Conservation (phyloP, 1,140 invertebrate genomes). For the Alviniconcha marisindica region DNA sequence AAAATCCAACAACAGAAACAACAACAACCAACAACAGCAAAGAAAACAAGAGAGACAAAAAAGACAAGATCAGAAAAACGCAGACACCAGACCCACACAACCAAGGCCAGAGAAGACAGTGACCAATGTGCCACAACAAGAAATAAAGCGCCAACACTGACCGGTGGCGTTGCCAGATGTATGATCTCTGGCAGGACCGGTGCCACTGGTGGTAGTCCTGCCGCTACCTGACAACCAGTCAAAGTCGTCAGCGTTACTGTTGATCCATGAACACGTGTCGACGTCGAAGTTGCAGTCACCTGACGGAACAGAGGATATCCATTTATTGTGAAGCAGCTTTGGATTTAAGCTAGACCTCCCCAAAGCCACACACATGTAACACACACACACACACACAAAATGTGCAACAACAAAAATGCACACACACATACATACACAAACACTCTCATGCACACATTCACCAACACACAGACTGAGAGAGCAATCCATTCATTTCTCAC, state of each 20-base stretch:
- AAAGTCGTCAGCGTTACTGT: constrained; percentile 84
- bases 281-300: constrained; percentile 52
- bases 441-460: neutral
- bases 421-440: neutral
- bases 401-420: too few species aligned
- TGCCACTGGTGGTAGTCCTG: constrained; percentile 50
- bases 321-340: neutral
- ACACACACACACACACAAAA: too few species aligned
- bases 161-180: constrained; percentile 42
- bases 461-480: neutral
- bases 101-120: too few species aligned
- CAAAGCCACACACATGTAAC: neutral
- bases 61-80: too few species aligned
- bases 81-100: too few species aligned
- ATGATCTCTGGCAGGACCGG: constrained; percentile 68
- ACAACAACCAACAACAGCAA: too few species aligned
- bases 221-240: constrained; percentile 83
- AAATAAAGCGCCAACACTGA: too few species aligned
- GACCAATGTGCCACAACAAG: too few species aligned
- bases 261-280: constrained; percentile 84
- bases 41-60: too few species aligned
- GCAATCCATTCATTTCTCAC: too few species aligned
- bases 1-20: too few species aligned
- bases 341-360: neutral
- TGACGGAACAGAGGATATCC: too few species aligned